Base-by-base conservation (phyloP, 2,797 vertebrate species). In the Megaceryle alcyon region DNA sequence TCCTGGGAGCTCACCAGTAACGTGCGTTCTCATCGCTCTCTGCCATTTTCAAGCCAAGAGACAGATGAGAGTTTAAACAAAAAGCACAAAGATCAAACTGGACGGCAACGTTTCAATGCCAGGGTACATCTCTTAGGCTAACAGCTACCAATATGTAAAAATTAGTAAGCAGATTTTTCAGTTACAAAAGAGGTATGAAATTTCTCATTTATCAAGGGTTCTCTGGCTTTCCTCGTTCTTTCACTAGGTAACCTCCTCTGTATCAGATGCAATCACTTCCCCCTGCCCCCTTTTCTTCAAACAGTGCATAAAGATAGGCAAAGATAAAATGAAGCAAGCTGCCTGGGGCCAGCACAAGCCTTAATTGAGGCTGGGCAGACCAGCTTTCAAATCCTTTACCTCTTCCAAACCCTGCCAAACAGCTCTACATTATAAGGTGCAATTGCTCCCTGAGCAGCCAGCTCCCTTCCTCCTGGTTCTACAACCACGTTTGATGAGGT, bases 291-390 rank as follows among this genome's bases (percentile, higher is more conserved):
- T 43, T 33, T 48, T 44, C 35, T n/a, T 63, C 31, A 11, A 56
- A 35, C 9, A 12, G 7, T 1, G 15, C 33, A 53, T 25, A 25
- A 61, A 60, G 22, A 39, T 4, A 2, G 21, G 29, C 29, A 22
- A 28, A 33, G 37, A 71, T 26, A n/a, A 57, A 68, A 39, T 0
- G 6, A 49, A 51, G 13, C 23, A 33, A 75, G 46, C 51, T 25
- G 64, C 53, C 78, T 4, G 5, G 9, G n/a, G 49, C 54, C 49
- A 33, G 37, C n/a, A 5, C 14, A 10, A 5, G 21, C 7, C 51
- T 26, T 3, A 5, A 15, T 1, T 3, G 13, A 39, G 16, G 37
- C 31, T 1, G 9, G 39, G 33, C 29, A 26, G 7, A 11, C 7
- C 20, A 78, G 37, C 35, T 57, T 23, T 14, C 51, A n/a, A 53